Base-by-base conservation (phyloP, 2,113 vertebrate species). In the Lepus americanus region DNA sequence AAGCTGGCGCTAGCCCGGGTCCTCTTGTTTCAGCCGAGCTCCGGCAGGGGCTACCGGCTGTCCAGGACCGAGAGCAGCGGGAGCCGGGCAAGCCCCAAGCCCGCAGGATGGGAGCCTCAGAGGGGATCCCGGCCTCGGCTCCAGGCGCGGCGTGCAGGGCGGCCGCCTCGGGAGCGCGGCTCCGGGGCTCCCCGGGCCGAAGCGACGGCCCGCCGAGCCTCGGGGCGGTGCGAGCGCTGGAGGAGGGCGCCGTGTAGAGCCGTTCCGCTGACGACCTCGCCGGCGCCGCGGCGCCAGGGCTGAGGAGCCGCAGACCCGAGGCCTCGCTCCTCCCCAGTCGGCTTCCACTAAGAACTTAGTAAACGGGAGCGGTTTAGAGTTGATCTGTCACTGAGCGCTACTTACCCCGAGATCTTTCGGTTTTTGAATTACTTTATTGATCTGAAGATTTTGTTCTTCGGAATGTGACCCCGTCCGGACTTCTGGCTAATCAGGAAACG, bases 371-470 rank as follows among this genome's bases (percentile, higher is more conserved):
- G 82, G 66, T 93, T 96, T 89, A 66, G 83, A 89, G 77, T 84
- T 78, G 93, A 90, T 95, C 94, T 94, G 87, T 89, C 90, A 70
- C 92, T 91, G 94, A 92, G 93, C 83, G 70, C 95, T 72, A 59
- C 94, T 96, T 90, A 95, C 93, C 92, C 95, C 17, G n/a, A 95
- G 89, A 95, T 94, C 79, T 95, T 89, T 74, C 20, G 66, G 97
- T 6, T 86, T 90, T 82, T 82, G 64, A 94, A 87, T 92, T 67
- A 89, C 89, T 94, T 96, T 93, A 95, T 92, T 96, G 96, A 97
- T 96, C 95, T 92, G 95, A 92, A 97, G 96, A 94, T 97, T 96
- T 93, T 76, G 81, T 89, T 88, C 95, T 95, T 93, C 92, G 97
- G 92, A 94, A 93, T 81, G 92, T 92, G 97, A 95, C 96, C 96